These are phyloP conservation scores for Acanthosepion pharaonis DNA, from an alignment of 2,888 invertebrate species.

Conservation along the genomic window DNA sequence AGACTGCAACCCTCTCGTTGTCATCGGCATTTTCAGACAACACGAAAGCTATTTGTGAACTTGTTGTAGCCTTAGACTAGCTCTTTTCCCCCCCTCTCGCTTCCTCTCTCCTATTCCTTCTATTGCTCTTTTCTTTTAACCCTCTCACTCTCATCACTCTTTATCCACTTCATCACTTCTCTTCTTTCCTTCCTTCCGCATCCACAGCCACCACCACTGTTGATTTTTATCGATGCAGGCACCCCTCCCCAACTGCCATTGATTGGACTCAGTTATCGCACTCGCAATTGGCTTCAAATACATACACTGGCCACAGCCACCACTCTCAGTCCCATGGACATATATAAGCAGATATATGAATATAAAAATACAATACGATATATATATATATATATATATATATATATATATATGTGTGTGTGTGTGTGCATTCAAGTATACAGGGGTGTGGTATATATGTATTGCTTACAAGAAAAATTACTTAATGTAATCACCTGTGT, in stretches of 20 bases:
- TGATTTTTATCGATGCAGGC: conserved; percentile 5
- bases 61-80: background rate
- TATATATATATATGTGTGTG: too few species aligned
- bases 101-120: background rate
- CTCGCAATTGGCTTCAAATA: background rate
- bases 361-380: background rate
- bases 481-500: too few species aligned
- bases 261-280: background rate
- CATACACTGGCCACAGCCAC: background rate
- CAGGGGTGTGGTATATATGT: too few species aligned
- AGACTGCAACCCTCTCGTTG: background rate
- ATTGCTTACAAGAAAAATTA: too few species aligned
- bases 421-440: too few species aligned
- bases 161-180: too few species aligned
- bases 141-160: too few species aligned
- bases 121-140: background rate
- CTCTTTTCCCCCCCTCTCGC: background rate
- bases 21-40: background rate
- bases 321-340: background rate
- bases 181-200: too few species aligned
- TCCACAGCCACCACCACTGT: background rate
- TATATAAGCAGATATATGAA: background rate
- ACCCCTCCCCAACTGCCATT: background rate
- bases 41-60: background rate
- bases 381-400: background rate